phyloP scores from a whole-genome alignment of 2,888 invertebrate species.

The Parascotia fuliginaria region DNA sequence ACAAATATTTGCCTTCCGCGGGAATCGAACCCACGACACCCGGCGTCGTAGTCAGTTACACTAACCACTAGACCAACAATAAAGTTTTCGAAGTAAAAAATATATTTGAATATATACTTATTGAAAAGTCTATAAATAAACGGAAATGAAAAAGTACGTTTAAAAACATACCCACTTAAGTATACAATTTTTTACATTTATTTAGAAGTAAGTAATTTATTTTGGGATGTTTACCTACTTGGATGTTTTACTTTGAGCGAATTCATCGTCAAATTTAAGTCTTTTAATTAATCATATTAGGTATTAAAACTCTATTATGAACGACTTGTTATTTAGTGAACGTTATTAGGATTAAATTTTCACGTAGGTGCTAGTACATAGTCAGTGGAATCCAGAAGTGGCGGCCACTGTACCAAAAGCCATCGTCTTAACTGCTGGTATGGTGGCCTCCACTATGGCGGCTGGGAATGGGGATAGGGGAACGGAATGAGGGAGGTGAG shows the following conservation, averaged over 20 bases:
- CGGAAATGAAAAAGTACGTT: not conserved
- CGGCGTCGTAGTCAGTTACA: no score
- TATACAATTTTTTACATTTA: conserved; percentile 2
- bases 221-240: conserved; percentile 1
- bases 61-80: no score
- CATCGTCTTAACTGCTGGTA: no score
- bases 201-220: conserved; percentile 18
- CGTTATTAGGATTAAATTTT: not conserved
- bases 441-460: no score
- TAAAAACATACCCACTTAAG: conserved; percentile 2
- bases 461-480: no score
- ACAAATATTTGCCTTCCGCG: no score
- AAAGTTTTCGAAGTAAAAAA: not conserved
- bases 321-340: conserved; percentile 3
- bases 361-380: no score
- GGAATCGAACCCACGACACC: no score
- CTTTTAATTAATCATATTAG: conserved; percentile 18
- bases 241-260: conserved; percentile 5
- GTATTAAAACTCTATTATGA: conserved; percentile 18
- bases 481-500: no score
- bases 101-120: not conserved
- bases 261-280: not conserved
- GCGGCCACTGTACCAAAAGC: no score
- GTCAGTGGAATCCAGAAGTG: no score
- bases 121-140: not conserved